These are phyloP conservation scores for Hypolimnas misippus DNA, from an alignment of 2,888 invertebrate species.

Conservation along the genomic window DNA sequence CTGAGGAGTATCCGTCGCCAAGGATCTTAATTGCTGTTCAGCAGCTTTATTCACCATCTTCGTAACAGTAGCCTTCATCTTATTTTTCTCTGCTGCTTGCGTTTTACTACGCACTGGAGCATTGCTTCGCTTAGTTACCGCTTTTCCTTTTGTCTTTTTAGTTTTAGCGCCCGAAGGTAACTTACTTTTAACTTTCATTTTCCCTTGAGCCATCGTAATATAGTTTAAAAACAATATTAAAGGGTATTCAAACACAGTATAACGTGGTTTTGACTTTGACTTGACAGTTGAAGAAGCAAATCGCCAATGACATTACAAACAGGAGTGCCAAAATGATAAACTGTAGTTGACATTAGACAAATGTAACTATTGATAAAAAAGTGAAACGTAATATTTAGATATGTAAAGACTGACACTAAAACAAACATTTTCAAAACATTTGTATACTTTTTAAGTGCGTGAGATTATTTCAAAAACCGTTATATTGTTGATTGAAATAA, in stretches of 20 bases:
- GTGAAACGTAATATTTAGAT: no score
- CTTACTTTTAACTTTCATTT: slow-evolving; percentile 87
- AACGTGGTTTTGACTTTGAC: slow-evolving; percentile 24
- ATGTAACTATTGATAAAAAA: no score
- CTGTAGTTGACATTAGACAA: no score
- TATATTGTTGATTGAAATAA: no score
- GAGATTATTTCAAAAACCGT: no score
- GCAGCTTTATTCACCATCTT: slow-evolving; percentile 88
- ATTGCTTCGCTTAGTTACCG: slow-evolving; percentile 85
- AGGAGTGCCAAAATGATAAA: no score
- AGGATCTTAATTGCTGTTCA: slow-evolving; percentile 86
- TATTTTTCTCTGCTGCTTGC: slow-evolving; percentile 83
- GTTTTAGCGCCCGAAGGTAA: slow-evolving; percentile 82
- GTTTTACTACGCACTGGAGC: slow-evolving; percentile 87
- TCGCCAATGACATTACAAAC: no score
- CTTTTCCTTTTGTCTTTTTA: slow-evolving; percentile 81
- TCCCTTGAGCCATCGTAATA: slow-evolving; percentile 86
- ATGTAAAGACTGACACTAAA: no score
- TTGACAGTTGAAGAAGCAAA: no score
- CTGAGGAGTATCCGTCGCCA: slow-evolving; percentile 80
- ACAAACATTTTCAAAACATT: no score
- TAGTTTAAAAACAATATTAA: no score
- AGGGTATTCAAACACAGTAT: background rate
- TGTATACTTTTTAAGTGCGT: no score
- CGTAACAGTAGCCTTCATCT: slow-evolving; percentile 86